Percentiles rank a stretch among this genome's conserved stretches.
Conservation (phyloP, 1,140 invertebrate genomes). For the Bemisia tabaci region DNA sequence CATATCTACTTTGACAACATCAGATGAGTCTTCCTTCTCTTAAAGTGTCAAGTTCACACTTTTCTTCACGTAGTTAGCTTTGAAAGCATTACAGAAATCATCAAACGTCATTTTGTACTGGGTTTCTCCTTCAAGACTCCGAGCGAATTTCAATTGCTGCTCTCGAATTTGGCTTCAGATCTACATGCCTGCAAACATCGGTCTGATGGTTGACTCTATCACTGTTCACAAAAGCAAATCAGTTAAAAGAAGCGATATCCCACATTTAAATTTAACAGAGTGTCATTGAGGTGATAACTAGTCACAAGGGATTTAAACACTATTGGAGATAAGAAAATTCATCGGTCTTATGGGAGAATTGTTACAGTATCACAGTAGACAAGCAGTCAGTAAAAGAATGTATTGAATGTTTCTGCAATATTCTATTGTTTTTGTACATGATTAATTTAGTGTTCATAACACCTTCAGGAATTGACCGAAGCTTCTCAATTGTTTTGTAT, state of each 20-base stretch:
- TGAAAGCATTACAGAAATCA: constrained; percentile 36
- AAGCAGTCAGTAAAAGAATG: too few species aligned
- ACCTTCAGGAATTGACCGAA: too few species aligned
- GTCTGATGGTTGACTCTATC: constrained; percentile 20
- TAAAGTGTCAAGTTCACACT: constrained; percentile 35
- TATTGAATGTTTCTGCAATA: too few species aligned
- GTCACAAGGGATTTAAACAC: too few species aligned
- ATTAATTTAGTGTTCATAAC: too few species aligned
- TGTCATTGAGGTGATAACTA: too few species aligned
- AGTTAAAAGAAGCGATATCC: neutral
- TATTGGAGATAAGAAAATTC: too few species aligned
- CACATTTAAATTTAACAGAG: neutral
- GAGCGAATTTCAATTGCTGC: constrained; percentile 35
- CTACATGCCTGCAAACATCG: constrained; percentile 30
- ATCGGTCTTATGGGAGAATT: too few species aligned
- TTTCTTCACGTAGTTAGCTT: constrained; percentile 31
- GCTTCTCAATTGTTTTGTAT: too few species aligned
- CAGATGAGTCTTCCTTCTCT: constrained; percentile 34
- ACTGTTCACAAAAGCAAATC: constrained; percentile 13
- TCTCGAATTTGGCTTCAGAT: constrained; percentile 32
- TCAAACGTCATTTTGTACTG: constrained; percentile 33
- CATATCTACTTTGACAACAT: constrained; percentile 35
- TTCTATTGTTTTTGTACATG: too few species aligned
- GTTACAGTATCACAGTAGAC: too few species aligned
- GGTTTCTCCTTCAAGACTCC: constrained; percentile 40